Percentiles rank a stretch among this genome's conserved stretches.
phyloP scores from a whole-genome alignment of 1,140 invertebrate genomes.

The Heliothis virescens region DNA sequence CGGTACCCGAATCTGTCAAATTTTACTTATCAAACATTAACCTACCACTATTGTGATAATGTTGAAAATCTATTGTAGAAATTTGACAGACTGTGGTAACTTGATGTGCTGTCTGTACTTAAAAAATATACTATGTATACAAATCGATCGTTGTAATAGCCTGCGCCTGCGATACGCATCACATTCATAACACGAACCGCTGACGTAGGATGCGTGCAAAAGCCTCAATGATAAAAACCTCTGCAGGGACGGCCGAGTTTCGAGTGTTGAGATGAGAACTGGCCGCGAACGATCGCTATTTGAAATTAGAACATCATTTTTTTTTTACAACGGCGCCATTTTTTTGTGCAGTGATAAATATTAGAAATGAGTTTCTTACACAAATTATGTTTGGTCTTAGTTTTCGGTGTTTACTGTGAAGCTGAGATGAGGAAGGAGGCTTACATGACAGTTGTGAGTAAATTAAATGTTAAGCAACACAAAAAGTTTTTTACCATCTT shows the following conservation, averaged over 20 bases:
- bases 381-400: slow-evolving; percentile 21
- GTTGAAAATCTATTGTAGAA: too few species aligned
- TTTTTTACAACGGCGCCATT: slow-evolving; percentile 12
- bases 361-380: slow-evolving; percentile 28
- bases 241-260: not conserved
- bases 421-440: slow-evolving; percentile 28
- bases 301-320: slow-evolving; percentile 25
- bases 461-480: not conserved
- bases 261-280: slow-evolving; percentile 20
- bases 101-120: too few species aligned
- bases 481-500: not conserved
- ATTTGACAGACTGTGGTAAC: too few species aligned
- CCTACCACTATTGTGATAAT: too few species aligned
- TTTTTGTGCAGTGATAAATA: not conserved
- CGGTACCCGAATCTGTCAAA: too few species aligned
- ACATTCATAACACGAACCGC: slow-evolving; percentile 5
- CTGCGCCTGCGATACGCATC: not conserved
- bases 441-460: slow-evolving; percentile 40
- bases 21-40: too few species aligned
- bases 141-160: not conserved
- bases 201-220: slow-evolving; percentile 43
- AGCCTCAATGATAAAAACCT: slow-evolving; percentile 36
- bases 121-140: not conserved
- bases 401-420: slow-evolving; percentile 30
- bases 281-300: slow-evolving; percentile 3